Evolutionary conservation across 2,797 vertebrate genomes (phyloP).

Genomic region (Oreortyx pictus): DNA sequence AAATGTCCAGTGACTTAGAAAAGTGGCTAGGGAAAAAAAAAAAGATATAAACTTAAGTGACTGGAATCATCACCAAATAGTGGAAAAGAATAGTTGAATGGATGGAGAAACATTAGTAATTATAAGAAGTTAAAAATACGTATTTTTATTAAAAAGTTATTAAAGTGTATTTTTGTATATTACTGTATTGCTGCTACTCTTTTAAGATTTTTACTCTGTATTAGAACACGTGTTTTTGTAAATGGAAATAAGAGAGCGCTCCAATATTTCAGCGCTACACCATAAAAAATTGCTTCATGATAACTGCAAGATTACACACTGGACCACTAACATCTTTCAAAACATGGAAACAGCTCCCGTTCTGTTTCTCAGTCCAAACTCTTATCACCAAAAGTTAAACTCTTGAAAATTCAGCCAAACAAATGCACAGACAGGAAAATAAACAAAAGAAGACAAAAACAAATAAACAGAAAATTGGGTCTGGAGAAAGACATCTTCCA

Average conservation of each 20-base stretch:
- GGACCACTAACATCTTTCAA: background rate
- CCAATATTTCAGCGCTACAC: background rate
- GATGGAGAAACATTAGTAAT: background rate
- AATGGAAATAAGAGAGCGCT: background rate
- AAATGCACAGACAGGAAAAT: background rate
- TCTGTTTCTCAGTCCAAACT: background rate
- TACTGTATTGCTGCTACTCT: background rate
- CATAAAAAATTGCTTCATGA: background rate
- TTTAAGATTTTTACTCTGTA: background rate
- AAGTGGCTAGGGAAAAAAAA: background rate
- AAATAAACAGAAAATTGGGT: background rate
- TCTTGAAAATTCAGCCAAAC: background rate
- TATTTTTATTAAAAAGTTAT: background rate
- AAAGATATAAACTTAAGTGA: fast-evolving
- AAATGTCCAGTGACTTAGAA: background rate
- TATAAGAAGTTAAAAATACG: background rate
- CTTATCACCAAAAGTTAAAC: background rate
- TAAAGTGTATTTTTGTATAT: background rate
- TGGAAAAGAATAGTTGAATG: background rate
- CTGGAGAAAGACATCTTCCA: background rate
- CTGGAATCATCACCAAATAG: background rate
- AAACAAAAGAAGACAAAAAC: background rate
- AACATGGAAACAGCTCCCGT: background rate
- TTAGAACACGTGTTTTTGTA: background rate
- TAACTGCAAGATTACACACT: background rate